Conservation (phyloP, 2,888 invertebrate species). For the Eupsilia transversa region DNA sequence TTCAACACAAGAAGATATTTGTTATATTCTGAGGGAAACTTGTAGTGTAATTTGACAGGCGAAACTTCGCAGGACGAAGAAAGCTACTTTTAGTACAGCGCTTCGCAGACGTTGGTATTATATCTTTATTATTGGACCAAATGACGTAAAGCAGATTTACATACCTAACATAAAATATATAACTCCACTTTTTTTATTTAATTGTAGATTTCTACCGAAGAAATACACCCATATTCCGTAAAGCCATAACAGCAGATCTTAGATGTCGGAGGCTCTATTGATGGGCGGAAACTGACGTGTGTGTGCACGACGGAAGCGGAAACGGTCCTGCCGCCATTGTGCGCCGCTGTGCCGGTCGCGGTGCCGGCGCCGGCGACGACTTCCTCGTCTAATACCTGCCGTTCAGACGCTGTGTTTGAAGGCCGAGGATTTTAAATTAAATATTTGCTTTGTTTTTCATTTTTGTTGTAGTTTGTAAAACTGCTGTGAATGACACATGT, state of each 20-base stretch:
- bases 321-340: slow-evolving; percentile 72
- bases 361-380: slow-evolving; percentile 50
- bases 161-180: neutral
- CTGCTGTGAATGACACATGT: neutral
- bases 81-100: neutral
- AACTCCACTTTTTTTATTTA: neutral
- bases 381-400: slow-evolving; percentile 39
- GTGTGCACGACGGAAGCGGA: slow-evolving; percentile 71
- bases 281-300: slow-evolving; percentile 73
- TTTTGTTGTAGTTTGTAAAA: neutral
- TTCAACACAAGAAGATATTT: slow-evolving; percentile 39
- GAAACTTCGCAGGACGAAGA: slow-evolving; percentile 30
- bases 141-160: slow-evolving; percentile 20
- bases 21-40: slow-evolving; percentile 37
- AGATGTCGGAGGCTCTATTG: slow-evolving; percentile 68
- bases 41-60: slow-evolving; percentile 54
- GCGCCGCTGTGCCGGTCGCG: slow-evolving; percentile 63
- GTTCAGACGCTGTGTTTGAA: slow-evolving; percentile 13
- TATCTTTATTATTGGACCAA: slow-evolving; percentile 3
- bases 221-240: slow-evolving; percentile 43
- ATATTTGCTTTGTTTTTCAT: slow-evolving; percentile 8
- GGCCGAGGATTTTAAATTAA: neutral
- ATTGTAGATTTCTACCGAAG: slow-evolving; percentile 15
- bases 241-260: slow-evolving; percentile 56
- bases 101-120: slow-evolving; percentile 10